Percentiles rank a stretch among this genome's conserved stretches.
Evolutionary conservation across 1,140 invertebrate species (phyloP).

Genomic region (Leptinotarsa defecta): DNA sequence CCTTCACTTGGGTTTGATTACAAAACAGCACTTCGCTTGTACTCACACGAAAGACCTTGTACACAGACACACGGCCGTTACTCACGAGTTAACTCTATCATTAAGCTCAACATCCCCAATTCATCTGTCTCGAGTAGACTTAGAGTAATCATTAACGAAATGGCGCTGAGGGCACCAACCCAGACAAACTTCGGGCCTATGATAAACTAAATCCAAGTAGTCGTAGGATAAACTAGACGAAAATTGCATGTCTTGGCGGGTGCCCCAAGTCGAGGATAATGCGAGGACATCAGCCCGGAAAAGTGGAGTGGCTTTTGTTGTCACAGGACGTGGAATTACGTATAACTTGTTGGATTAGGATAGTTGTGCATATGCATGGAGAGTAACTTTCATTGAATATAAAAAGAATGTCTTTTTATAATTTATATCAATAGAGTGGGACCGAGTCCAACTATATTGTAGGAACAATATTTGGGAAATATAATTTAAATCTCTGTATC

Average conservation of each 20-base stretch:
- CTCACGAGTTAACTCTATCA: not conserved
- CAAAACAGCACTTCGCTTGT: no score
- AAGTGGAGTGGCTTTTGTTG: conserved; percentile 1
- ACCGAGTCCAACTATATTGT: no score
- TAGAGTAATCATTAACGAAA: not conserved
- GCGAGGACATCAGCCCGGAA: not conserved
- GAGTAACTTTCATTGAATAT: no score
- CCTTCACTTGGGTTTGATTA: no score
- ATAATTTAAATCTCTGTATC: no score
- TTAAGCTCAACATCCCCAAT: not conserved
- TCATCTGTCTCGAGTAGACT: conserved; percentile 2
- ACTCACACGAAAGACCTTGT: no score
- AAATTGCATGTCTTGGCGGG: not conserved
- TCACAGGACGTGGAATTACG: not conserved
- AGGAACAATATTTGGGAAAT: no score
- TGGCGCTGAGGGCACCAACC: not conserved
- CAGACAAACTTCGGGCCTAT: not conserved
- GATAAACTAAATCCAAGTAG: conserved; percentile 3
- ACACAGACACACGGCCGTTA: not conserved
- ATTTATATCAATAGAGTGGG: no score
- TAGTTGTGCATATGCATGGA: no score
- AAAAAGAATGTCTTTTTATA: no score
- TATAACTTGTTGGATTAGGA: not conserved
- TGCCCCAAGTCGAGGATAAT: not conserved
- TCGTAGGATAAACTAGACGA: conserved; percentile 3